Evolutionary conservation across 2,888 invertebrate genomes (phyloP).

Genomic region (Napeogenes sylphis): DNA sequence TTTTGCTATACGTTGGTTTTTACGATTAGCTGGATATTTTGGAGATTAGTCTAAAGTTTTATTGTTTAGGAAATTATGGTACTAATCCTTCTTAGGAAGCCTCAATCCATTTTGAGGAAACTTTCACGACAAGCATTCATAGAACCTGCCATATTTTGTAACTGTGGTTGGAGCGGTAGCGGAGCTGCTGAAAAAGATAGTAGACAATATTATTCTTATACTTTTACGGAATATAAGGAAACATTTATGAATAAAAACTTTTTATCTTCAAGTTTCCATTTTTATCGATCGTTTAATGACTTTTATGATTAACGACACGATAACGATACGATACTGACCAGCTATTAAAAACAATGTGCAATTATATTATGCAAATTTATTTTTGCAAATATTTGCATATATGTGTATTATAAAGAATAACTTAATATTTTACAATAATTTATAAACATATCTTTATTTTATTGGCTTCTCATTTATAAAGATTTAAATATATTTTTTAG

Average conservation of each 20-base stretch:
- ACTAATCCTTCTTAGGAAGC: too few relatives aligned
- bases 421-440: conserved; percentile 1
- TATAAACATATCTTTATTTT: background rate
- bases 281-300: conserved; percentile 6
- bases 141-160: too few relatives aligned
- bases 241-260: conserved; percentile 1
- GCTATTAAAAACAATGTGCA: conserved; percentile 5
- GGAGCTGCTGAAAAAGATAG: too few relatives aligned
- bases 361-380: conserved; percentile 7
- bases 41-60: too few relatives aligned
- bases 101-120: too few relatives aligned
- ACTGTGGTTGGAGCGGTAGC: too few relatives aligned
- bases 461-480: background rate
- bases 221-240: background rate
- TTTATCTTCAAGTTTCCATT: conserved; percentile 4
- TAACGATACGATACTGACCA: conserved; percentile 3
- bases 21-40: too few relatives aligned
- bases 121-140: too few relatives aligned
- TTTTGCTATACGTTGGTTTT: too few relatives aligned
- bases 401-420: background rate
- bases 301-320: conserved; percentile 7
- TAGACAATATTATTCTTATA: background rate
- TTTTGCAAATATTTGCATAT: conserved; percentile 6
- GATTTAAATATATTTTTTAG: background rate
- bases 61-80: too few relatives aligned